Percentiles rank a stretch among this genome's conserved stretches.
These are phyloP conservation scores for Dioctria linearis DNA, from an alignment of 2,888 invertebrate species.

Conservation along the genomic window DNA sequence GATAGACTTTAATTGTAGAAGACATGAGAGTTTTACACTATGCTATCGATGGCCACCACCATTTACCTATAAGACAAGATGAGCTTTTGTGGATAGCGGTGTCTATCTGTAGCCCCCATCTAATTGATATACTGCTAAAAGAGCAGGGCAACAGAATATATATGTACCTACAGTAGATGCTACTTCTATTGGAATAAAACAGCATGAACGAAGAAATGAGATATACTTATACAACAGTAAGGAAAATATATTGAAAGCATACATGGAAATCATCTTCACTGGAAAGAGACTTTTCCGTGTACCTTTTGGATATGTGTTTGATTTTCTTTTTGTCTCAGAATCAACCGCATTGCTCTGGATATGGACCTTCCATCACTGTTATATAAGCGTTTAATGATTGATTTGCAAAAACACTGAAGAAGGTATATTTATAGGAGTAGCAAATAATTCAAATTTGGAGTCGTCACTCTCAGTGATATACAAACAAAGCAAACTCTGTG, in stretches of 20 bases:
- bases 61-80: slow-evolving; percentile 25
- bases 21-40: neutral
- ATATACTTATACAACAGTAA: neutral
- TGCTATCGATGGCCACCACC: no score
- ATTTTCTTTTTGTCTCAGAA: neutral
- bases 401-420: slow-evolving; percentile 7
- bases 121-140: neutral
- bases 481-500: neutral
- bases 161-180: no score
- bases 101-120: neutral
- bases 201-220: neutral
- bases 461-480: neutral
- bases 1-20: neutral
- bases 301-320: neutral
- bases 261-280: slow-evolving; percentile 1
- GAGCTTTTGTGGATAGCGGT: neutral
- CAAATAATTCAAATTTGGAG: slow-evolving; percentile 31
- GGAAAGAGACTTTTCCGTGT: neutral
- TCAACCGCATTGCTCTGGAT: neutral
- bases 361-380: neutral
- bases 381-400: slow-evolving; percentile 19
- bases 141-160: neutral
- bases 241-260: slow-evolving; percentile 3
- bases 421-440: slow-evolving; percentile 26
- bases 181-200: neutral